Conservation (phyloP, 1,140 invertebrate genomes). For the Trichogramma pretiosum region DNA sequence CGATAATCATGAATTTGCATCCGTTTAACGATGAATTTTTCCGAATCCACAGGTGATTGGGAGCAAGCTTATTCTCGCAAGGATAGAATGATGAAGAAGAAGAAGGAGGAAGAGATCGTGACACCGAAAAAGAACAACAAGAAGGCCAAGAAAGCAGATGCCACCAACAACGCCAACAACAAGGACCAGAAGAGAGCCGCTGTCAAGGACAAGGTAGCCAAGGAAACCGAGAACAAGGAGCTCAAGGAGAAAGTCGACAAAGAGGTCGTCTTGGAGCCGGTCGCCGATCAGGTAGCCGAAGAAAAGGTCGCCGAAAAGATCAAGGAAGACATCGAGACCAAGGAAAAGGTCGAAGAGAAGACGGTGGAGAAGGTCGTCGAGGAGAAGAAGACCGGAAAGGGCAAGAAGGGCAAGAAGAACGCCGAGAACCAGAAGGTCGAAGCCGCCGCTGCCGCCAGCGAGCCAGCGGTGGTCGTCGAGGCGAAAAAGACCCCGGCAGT, state of each 20-base stretch:
- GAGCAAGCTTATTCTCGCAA: conserved; percentile 60
- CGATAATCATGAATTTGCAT: conserved; percentile 1
- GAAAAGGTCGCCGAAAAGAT: conserved; percentile 40
- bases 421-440: conserved; percentile 35
- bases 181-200: conserved; percentile 43
- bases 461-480: background rate
- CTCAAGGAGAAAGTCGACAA: conserved; percentile 43
- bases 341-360: conserved; percentile 4
- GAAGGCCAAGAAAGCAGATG: conserved; percentile 37
- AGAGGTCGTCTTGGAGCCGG: conserved; percentile 35
- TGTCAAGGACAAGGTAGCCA: conserved; percentile 45
- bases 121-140: conserved; percentile 45
- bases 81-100: conserved; percentile 55
- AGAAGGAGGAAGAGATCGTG: conserved; percentile 47
- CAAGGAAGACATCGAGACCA: conserved; percentile 27
- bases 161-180: conserved; percentile 29
- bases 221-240: conserved; percentile 47
- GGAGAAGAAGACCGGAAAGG: conserved; percentile 17
- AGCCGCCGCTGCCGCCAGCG: background rate
- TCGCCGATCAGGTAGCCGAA: conserved; percentile 25
- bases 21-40: conserved; percentile 8
- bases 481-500: conserved; percentile 6
- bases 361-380: conserved; percentile 25
- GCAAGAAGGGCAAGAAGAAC: conserved; percentile 37
- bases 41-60: conserved; percentile 49